These are phyloP conservation scores for Xiphydria camelus DNA, from an alignment of 2,888 invertebrate species.

Conservation along the genomic window DNA sequence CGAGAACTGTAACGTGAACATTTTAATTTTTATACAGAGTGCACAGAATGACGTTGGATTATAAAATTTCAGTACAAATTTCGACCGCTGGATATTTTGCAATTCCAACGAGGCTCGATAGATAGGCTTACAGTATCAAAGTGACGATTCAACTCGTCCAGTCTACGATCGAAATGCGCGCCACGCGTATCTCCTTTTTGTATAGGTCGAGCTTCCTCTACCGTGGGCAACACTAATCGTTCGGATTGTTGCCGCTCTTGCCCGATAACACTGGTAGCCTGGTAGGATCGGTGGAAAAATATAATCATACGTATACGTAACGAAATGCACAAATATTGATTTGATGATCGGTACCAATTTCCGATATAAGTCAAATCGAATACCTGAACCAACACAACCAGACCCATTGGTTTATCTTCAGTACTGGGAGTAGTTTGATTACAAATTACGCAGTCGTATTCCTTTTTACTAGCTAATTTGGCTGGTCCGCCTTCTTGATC, in stretches of 20 bases:
- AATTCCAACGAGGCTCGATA: no score
- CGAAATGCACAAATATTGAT: background rate
- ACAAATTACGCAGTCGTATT: constrained; percentile 96
- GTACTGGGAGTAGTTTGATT: constrained; percentile 87
- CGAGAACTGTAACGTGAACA: constrained; percentile 64
- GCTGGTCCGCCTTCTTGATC: constrained; percentile 64
- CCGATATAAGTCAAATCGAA: constrained; percentile 25
- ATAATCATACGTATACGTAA: constrained; percentile 1
- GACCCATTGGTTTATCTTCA: constrained; percentile 81
- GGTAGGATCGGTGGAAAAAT: no score
- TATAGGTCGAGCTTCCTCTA: constrained; percentile 66
- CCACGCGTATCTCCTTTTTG: constrained; percentile 69
- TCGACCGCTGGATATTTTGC: no score
- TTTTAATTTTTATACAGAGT: no score
- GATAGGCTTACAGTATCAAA: constrained; percentile 71
- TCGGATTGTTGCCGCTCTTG: constrained; percentile 68
- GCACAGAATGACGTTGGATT: no score
- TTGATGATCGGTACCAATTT: no score
- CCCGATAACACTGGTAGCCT: constrained; percentile 86
- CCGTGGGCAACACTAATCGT: constrained; percentile 65
- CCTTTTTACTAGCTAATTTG: constrained; percentile 63
- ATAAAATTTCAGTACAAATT: no score
- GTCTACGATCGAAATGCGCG: constrained; percentile 75
- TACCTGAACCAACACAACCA: constrained; percentile 84
- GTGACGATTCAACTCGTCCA: constrained; percentile 75